Base-by-base conservation (phyloP, 2,888 invertebrate species). In the Pterostichus madidus region DNA sequence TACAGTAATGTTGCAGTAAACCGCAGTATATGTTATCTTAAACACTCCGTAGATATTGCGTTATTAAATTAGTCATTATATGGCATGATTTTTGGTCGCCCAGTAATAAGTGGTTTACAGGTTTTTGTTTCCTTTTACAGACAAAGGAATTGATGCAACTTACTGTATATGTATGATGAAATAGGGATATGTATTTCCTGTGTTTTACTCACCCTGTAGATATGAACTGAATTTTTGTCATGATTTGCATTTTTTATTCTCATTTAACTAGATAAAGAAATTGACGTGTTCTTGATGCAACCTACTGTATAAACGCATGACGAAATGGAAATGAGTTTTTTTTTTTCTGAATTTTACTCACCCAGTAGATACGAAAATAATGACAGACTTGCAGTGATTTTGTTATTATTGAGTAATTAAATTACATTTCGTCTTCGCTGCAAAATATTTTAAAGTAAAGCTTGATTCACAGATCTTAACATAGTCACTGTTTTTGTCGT, bases 41-140 rank as follows among this genome's bases (percentile, higher is more conserved):
- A 73, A 73, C 75, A 52, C 32, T n/a, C 75, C 5, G 52, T 75
- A 75, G 6, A 75, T 49, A 31, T 49, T 75, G 52, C 75, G 11
- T 31, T 49, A 64, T 6, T n/a, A 10, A 13, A n/a, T 32, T 64
- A 64, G 35, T 64, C n/a, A 64, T 10, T 64, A 35, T 13, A 5
- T 64, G 35, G 35, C 32, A 31, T 59, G 59, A 59, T 64, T 64
- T 64, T 64, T 35, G 8, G 32, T 64, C 64, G 13, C 35, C 64
- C 64, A 32, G 64, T 64, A 59, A 13, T 17, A 59, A 64, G 32
- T 64, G 64, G 35, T 1, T 64, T 64, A 35, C 64, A 64, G 6
- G 31, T 59, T 64, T 24, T 49, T 11, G 5, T 49, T 8, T 49
- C 39, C 39, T 6, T 39, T 6, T 39, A 39, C 4, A 24, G 17